Evolutionary conservation across 30 jellyfish, hydroid and myxozoan species (phyloP).

Genomic region (Nemopilema nomurai): DNA sequence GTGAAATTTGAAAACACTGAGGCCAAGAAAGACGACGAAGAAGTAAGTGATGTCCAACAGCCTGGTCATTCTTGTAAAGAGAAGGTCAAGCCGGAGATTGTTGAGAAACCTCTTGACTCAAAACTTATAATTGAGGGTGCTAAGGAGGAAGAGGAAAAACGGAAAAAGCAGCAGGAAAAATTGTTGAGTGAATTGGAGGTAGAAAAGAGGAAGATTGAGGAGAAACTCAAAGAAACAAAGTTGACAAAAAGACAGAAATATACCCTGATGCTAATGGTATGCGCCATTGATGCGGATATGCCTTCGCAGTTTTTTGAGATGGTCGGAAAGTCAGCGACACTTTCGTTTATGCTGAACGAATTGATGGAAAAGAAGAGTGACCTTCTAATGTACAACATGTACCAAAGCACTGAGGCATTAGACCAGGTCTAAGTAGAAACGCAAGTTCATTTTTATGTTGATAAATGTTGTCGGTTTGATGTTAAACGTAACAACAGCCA

Average conservation of each 20-base stretch:
- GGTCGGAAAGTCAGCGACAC: conserved; percentile 19
- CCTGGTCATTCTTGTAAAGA: neutral
- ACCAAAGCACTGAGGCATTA: neutral
- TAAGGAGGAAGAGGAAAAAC: conserved; percentile 15
- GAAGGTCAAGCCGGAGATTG: neutral
- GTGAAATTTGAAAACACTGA: conserved; percentile 15
- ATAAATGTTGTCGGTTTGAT: too few species aligned
- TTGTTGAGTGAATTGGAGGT: conserved; percentile 12
- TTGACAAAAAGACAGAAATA: conserved; percentile 4
- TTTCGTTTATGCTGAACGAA: conserved; percentile 4
- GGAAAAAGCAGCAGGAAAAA: neutral
- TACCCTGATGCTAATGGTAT: conserved; percentile 20
- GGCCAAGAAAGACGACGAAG: neutral
- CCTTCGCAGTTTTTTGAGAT: conserved; percentile 20
- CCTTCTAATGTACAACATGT: conserved; percentile 53
- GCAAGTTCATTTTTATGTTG: too few species aligned
- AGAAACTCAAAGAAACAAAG: neutral
- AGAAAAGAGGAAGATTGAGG: conserved; percentile 2
- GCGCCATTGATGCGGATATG: conserved; percentile 68
- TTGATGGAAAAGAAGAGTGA: neutral
- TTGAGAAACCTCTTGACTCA: conserved; percentile 8
- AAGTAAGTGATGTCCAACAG: neutral
- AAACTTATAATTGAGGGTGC: conserved; percentile 29
- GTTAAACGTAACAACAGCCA: too few species aligned
- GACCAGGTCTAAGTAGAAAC: neutral